Evolutionary conservation across 2,113 vertebrate species (phyloP), one percentile per base, ranked within the genome.

Genomic region (Choloepus hoffmanni): DNA sequence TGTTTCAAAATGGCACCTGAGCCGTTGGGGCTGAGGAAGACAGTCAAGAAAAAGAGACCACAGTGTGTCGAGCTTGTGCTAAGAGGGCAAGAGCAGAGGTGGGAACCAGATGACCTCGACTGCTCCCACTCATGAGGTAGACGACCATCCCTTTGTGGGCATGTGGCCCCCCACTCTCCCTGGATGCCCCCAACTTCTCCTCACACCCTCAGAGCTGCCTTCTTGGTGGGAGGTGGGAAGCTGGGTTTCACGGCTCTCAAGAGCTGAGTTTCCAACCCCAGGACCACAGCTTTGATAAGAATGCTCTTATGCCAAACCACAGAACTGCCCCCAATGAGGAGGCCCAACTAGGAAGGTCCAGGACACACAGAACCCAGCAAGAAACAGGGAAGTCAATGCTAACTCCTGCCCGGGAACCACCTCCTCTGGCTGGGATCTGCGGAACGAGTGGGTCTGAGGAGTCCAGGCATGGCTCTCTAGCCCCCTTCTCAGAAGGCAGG

Each of bases 211-310:
- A 43, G n/a, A 79, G 24, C 15, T 11, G 36, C 50, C 8, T 28
- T 8, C 30, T n/a, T 0, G 16, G 11, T 11, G 5, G 26, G 21
- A 33, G 45, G 45, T 21, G 13, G 2, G 13, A 5, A 8, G 58
- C 28, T 13, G 14, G n/a, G 19, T 28, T 36, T 2, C 23, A 13
- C 2, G 4, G 55, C 72, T 67, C 84, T 60, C 7, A 70, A 53
- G 45, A 33, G 12, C 45, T 15, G 24, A 14, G 13, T 86, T 28
- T 85, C 53, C 55, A 33, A 72, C 53, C 45, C 43, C 21, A 28
- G 74, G 26, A 48, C n/a, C 72, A 19, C 7, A 21, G 13, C 33
- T 62, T 45, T 79, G 58, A 2, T 33, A 9, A 78, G 48, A 36
- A 68, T 30, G 24, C 23, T 68, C 48, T 58, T 23, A 8, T 8